Percentiles rank a stretch among this genome's conserved stretches.
Conservation (phyloP, 2,113 vertebrate genomes). For the Cyphomyrus discorhynchus region DNA sequence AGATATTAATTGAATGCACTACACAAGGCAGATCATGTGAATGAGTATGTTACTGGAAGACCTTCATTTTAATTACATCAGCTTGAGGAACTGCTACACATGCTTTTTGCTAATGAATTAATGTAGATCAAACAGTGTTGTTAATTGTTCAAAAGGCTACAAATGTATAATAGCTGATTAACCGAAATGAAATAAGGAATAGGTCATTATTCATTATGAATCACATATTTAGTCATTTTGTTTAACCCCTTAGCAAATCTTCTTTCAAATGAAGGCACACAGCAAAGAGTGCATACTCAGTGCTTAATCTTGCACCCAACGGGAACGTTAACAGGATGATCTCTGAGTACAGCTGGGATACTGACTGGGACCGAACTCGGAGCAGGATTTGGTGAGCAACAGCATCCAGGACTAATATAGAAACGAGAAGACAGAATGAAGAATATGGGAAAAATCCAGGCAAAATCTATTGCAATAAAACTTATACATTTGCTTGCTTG, state of each 20-base stretch:
- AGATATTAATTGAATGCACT: not conserved
- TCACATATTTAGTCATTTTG: not conserved
- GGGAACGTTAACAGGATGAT: not conserved
- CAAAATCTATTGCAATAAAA: not conserved
- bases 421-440: not conserved
- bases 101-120: not conserved
- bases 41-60: not conserved
- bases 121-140: not conserved
- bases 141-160: not conserved
- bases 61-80: not conserved
- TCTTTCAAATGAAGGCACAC: not conserved
- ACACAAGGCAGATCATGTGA: not conserved
- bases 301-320: not conserved
- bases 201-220: not conserved
- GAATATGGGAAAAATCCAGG: not conserved
- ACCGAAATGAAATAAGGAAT: not conserved
- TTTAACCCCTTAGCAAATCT: not conserved
- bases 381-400: not conserved
- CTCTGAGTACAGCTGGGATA: not conserved
- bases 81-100: not conserved
- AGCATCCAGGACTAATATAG: not conserved
- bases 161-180: not conserved
- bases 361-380: not conserved
- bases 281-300: not conserved
- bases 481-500: not conserved